Evolutionary conservation across 2,888 invertebrate genomes (phyloP), one percentile per base, ranked within the genome.

Genomic region (Zhuqinia jingwanae): DNA sequence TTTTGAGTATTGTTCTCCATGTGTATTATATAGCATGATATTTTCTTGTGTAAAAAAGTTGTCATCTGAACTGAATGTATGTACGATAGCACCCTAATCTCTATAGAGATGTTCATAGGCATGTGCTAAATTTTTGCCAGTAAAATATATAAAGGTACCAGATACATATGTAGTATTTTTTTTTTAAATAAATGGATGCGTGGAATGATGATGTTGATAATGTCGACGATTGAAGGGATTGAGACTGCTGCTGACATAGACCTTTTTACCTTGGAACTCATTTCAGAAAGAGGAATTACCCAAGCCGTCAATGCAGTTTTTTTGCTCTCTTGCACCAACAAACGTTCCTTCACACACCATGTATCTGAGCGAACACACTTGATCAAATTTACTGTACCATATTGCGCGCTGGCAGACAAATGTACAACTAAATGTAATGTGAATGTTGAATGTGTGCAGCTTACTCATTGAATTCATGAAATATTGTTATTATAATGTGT

Each of bases 191-290:
- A 11, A 17, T 53, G 13, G 53, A 53, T 53, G 1, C 53, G 17
- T 53, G 36, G 36, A 36, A 53, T 47, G 11, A 17, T 53, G 53
- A n/a, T n/a, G 15, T 17, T 53, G 17, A 45, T 2, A 17, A 30
- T 42, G 47, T 36, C 58, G 77, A 60, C 42, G 75, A 63, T 36
- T 45, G 75, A 76, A 86, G 85, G 80, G 85, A 86, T 75, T 86
- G 76, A 68, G 76, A 80, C 60, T 68, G 76, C 70, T 27, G 73
- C 88, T 88, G 88, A 88, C 88, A 87, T 87, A 88, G 88, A 88
- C 88, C 88, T 88, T 88, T 88, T 85, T 80, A 68, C 87, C 87
- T 87, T 87, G 84, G 84, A 87, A 87, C 84, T 84, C 84, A 80
- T 87, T 87, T 80, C 50, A 79, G n/a, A 36, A 36, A 6, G 79